Evolutionary conservation across 2,888 invertebrate species (phyloP).

Genomic region (Drosophila robusta): DNA sequence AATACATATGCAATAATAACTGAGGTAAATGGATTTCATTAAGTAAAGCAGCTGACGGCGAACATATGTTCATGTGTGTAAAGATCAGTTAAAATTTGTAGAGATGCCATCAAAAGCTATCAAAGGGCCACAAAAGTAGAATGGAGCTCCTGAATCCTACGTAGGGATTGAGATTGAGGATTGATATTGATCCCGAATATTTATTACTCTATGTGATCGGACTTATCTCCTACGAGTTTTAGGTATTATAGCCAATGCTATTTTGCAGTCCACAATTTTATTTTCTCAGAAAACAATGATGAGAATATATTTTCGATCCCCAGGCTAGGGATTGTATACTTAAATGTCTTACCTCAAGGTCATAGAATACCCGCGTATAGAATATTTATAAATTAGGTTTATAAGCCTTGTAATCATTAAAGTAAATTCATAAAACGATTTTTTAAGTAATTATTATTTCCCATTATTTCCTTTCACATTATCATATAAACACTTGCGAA

Average conservation of each 20-base stretch:
- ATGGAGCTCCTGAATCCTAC: too few species aligned
- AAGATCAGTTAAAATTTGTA: too few species aligned
- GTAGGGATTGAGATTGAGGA: too few species aligned
- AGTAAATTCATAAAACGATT: background rate
- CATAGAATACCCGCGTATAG: background rate
- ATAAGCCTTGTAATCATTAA: background rate
- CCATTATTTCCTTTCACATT: background rate
- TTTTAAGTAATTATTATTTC: background rate
- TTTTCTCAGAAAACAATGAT: background rate
- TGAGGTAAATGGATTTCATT: background rate
- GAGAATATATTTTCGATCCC: too few species aligned
- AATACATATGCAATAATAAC: conserved; percentile 58
- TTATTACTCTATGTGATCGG: background rate
- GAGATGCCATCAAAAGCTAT: too few species aligned
- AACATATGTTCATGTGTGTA: too few species aligned
- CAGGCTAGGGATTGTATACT: background rate
- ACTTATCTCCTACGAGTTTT: too few species aligned
- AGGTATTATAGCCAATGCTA: too few species aligned
- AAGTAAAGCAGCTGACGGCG: background rate
- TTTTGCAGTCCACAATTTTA: background rate
- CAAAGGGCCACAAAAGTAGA: too few species aligned
- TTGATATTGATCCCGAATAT: background rate
- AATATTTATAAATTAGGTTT: too few species aligned
- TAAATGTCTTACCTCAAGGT: background rate
- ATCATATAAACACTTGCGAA: conserved; percentile 8